Percentiles rank a stretch among this genome's conserved stretches.
These are phyloP conservation scores for Erebia palarica DNA, from an alignment of 2,888 invertebrate species.

Conservation along the genomic window DNA sequence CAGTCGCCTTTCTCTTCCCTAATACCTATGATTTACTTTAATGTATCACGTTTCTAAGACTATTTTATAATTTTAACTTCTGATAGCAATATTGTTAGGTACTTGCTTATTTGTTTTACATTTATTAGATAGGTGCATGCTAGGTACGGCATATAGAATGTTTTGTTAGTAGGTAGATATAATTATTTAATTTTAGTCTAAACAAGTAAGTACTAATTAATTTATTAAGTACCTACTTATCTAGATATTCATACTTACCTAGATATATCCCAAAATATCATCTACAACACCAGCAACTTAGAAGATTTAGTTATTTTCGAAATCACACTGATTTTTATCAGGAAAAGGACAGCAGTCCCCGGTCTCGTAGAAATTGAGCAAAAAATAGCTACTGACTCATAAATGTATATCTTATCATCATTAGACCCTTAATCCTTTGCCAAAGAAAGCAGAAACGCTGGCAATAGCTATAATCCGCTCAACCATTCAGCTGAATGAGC, in stretches of 20 bases:
- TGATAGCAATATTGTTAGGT: constrained; percentile 1
- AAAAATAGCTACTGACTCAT: constrained; percentile 29
- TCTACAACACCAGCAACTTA: too few species aligned
- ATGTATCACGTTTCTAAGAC: constrained; percentile 11
- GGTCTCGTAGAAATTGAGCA: not conserved
- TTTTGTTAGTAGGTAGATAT: too few species aligned
- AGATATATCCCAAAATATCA: too few species aligned
- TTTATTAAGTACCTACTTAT: not conserved
- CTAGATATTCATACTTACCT: too few species aligned
- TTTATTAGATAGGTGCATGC: not conserved
- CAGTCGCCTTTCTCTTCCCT: constrained; percentile 13
- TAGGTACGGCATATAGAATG: too few species aligned
- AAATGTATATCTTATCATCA: constrained; percentile 60
- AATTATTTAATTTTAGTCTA: too few species aligned
- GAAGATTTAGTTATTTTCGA: too few species aligned
- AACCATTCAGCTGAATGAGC: constrained; percentile 61
- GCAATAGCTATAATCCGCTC: constrained; percentile 57
- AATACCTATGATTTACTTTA: constrained; percentile 12
- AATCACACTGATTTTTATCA: not conserved
- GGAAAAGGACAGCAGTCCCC: not conserved
- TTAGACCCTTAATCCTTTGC: constrained; percentile 63
- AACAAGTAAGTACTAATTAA: too few species aligned
- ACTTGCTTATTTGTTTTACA: not conserved
- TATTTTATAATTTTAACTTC: not conserved
- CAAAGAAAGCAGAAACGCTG: constrained; percentile 50